phyloP scores from a whole-genome alignment of 2,888 invertebrate genomes.

The Yponomeuta cagnagella region DNA sequence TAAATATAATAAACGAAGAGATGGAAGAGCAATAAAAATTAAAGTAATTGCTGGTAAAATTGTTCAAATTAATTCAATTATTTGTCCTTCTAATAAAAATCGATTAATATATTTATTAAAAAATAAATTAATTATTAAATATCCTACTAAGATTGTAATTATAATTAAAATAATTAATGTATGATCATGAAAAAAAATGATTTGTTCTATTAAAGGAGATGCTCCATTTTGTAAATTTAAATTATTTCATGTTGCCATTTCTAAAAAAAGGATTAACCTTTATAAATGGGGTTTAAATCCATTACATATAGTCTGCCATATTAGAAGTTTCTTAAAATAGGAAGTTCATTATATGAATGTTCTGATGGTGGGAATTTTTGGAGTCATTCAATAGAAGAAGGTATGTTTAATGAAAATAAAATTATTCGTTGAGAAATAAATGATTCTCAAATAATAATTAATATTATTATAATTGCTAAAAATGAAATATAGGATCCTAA shows the following conservation, averaged over 20 bases:
- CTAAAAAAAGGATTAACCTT: slow-evolving; percentile 78
- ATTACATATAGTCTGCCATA: slow-evolving; percentile 75
- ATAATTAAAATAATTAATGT: slow-evolving; percentile 76
- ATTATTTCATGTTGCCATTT: slow-evolving; percentile 77
- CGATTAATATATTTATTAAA: slow-evolving; percentile 76
- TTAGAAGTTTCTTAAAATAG: slow-evolving; percentile 77
- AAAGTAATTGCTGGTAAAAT: slow-evolving; percentile 76
- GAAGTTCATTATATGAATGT: slow-evolving; percentile 77
- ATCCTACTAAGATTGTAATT: slow-evolving; percentile 77
- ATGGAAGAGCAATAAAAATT: slow-evolving; percentile 79
- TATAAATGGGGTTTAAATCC: slow-evolving; percentile 81
- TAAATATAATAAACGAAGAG: slow-evolving; percentile 76
- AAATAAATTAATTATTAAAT: slow-evolving; percentile 72
- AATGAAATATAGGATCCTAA: slow-evolving; percentile 80
- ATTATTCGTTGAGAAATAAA: slow-evolving; percentile 69
- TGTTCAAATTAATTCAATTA: slow-evolving; percentile 80
- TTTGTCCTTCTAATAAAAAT: slow-evolving; percentile 74
- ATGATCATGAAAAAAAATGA: slow-evolving; percentile 79
- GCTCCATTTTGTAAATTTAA: slow-evolving; percentile 76
- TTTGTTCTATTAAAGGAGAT: slow-evolving; percentile 80
- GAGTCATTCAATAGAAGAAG: slow-evolving; percentile 78
- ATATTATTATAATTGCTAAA: slow-evolving; percentile 73
- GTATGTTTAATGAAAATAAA: slow-evolving; percentile 64
- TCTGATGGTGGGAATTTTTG: slow-evolving; percentile 74
- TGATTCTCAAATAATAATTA: slow-evolving; percentile 79